phyloP scores from a whole-genome alignment of 2,797 vertebrate species.

The Cryptoblepharus egeriae region DNA sequence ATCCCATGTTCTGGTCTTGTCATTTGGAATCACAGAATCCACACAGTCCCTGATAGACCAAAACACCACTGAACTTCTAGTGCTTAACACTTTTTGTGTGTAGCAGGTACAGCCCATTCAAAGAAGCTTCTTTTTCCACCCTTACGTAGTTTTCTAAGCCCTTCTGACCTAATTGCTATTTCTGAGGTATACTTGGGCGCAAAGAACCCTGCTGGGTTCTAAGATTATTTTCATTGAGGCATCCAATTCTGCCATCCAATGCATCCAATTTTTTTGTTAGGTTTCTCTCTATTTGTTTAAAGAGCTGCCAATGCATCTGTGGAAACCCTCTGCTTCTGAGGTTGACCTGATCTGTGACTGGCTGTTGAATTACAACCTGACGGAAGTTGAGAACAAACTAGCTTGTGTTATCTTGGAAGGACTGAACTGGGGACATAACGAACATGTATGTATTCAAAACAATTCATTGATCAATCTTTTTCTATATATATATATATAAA shows the following conservation, averaged over 20 bases:
- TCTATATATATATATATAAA: too few species aligned
- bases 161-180: neutral
- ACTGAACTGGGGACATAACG: conserved; percentile 90
- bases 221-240: neutral
- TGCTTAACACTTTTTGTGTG: neutral
- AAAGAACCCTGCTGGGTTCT: too few species aligned
- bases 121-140: neutral
- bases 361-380: conserved; percentile 88
- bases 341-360: conserved; percentile 89
- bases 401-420: conserved; percentile 96
- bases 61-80: neutral
- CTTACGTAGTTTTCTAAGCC: neutral
- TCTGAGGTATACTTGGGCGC: neutral
- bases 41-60: neutral
- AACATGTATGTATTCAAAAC: conserved; percentile 74
- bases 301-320: conserved; percentile 91
- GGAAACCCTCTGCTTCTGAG: conserved; percentile 86
- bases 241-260: neutral
- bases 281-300: conserved; percentile 96
- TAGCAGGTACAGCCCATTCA: neutral
- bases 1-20: too few species aligned
- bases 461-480: too few species aligned
- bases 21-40: neutral
- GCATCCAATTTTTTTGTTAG: conserved; percentile 76
- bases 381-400: conserved; percentile 92